A percentile compares a stretch with the other conserved stretches of the same genome.
These are phyloP conservation scores for Tragelaphus scriptus DNA, from an alignment of 2,113 vertebrate species.

Conservation along the genomic window DNA sequence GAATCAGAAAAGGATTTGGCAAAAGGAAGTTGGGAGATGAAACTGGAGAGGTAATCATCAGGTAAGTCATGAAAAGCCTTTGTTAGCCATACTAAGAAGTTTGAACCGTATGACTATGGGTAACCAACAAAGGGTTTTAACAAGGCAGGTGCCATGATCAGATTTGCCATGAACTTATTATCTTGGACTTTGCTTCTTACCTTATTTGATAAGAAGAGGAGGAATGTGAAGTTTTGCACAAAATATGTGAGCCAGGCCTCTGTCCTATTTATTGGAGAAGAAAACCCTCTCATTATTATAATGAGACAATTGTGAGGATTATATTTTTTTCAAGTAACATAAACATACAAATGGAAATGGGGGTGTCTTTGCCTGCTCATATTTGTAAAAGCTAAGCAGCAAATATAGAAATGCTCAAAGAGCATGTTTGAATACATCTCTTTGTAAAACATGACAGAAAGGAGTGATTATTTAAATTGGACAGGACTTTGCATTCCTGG, in stretches of 20 bases:
- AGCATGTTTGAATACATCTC: constrained; percentile 68
- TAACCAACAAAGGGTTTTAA: not conserved
- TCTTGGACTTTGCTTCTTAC: constrained; percentile 20
- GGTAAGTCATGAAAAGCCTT: not conserved
- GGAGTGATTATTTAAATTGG: constrained; percentile 74
- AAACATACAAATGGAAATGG: constrained; percentile 47
- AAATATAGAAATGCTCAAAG: constrained; percentile 64
- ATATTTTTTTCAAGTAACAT: constrained; percentile 37
- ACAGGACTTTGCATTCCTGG: constrained; percentile 65
- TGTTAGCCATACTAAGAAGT: not conserved
- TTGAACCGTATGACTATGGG: not conserved
- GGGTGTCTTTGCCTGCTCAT: constrained; percentile 43
- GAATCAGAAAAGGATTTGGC: not conserved
- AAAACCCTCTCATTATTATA: constrained; percentile 57
- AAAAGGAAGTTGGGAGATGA: not conserved
- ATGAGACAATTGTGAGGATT: constrained; percentile 57
- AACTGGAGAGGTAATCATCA: not conserved
- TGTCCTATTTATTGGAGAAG: constrained; percentile 31
- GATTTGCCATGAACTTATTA: constrained; percentile 11
- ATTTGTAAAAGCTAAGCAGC: constrained; percentile 62
- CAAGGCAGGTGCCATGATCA: not conserved
- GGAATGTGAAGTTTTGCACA: constrained; percentile 16
- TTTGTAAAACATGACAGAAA: constrained; percentile 69
- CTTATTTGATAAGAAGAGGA: constrained; percentile 35
- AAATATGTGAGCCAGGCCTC: constrained; percentile 6